Base-by-base conservation (phyloP, 2,113 vertebrate genomes). In the Stegostoma tigrinum region DNA sequence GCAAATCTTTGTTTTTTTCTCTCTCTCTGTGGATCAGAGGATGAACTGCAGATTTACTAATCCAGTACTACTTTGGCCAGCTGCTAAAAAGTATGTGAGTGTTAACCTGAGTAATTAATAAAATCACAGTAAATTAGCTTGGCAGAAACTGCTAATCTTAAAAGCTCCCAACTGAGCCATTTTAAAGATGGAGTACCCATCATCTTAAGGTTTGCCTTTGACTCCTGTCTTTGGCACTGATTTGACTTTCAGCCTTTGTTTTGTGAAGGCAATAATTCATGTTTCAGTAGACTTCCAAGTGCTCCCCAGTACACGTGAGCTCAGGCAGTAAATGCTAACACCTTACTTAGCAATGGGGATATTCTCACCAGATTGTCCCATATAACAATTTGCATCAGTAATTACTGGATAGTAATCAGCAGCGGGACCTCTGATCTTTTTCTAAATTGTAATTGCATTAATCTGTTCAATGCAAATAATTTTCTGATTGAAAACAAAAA, bases 391-490 rank as follows among this genome's bases (percentile, higher is more conserved):
- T 42, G 3, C 80, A 45, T 38, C 19, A 45, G 80, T 38, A 83
- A 23, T 83, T 5, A 83, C 23, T 42, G 80, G 38, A 19, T 83
- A 83, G 45, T 83, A n/a, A 83, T 83, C 38, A 42, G 23, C 17
- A 7, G 17, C 45, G 80, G n/a, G 80, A 83, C 42, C 17, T 45
- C 38, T 38, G 78, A 83, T 80, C 15, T 83, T 17, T 83, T 42
- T 83, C 78, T 75, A 75, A 83, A 83, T 42, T 83, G n/a, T 17
- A 38, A 15, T 4, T 10, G 42, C 24, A 48, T 42, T 72, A 72
- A 72, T 42, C 67, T 75, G 75, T 95, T 95, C 75, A 95, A 95
- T 95, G 94, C 48, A 75, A 78, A 80, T 80, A 23, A 95, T 95
- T 80, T 75, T 30, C 70, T 55, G 68, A 70, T 38, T 38, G 75